Evolutionary conservation across 2,888 invertebrate genomes (phyloP).

Genomic region (Agriopis marginaria): DNA sequence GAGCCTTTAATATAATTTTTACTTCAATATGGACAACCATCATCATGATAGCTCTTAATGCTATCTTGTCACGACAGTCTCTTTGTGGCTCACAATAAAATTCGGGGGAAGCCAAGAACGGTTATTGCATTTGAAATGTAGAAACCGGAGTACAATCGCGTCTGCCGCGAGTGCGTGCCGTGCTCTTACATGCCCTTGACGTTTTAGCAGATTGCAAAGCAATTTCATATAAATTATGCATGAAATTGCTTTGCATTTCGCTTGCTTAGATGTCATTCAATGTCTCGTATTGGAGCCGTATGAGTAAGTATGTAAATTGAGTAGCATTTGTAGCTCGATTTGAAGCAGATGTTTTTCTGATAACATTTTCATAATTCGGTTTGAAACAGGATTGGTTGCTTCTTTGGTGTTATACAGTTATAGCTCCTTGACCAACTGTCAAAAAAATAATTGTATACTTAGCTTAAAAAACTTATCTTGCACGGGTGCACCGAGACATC

Average conservation of each 20-base stretch:
- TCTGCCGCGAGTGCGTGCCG: constrained; percentile 25
- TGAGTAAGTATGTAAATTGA: constrained; percentile 35
- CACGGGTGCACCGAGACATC: background rate
- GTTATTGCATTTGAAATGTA: constrained; percentile 29
- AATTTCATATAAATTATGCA: constrained; percentile 40
- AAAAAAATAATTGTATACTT: background rate
- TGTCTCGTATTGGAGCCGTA: constrained; percentile 33
- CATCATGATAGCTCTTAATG: constrained; percentile 21
- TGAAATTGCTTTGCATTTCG: constrained; percentile 40
- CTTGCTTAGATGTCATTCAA: constrained; percentile 38
- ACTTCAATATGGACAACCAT: constrained; percentile 19
- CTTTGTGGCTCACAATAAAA: constrained; percentile 24
- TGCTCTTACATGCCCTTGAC: constrained; percentile 37
- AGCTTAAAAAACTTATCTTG: background rate
- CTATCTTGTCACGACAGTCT: constrained; percentile 22
- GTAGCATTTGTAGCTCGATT: constrained; percentile 28
- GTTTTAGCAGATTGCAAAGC: constrained; percentile 41
- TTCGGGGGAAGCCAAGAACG: constrained; percentile 16
- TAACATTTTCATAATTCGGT: constrained; percentile 4
- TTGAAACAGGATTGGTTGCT: background rate
- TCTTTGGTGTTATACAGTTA: too few species aligned
- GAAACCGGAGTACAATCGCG: constrained; percentile 18
- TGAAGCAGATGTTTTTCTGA: constrained; percentile 26
- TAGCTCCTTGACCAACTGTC: background rate
- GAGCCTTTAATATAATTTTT: background rate